Percentiles rank a stretch among this genome's conserved stretches.
Evolutionary conservation across 2,888 invertebrate species (phyloP).

Genomic region (Torymus aiolomorphi): DNA sequence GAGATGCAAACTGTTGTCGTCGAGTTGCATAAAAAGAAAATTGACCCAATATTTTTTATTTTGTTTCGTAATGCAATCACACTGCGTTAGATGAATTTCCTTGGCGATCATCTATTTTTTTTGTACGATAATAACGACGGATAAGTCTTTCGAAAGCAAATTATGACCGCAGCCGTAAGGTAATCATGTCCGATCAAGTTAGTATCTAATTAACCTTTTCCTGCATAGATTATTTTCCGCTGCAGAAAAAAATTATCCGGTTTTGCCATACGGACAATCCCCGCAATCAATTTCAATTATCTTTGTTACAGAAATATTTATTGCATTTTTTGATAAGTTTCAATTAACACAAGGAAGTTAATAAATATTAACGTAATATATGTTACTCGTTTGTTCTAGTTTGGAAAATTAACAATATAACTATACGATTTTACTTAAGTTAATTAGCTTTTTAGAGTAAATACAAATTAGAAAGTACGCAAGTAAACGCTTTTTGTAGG

Average conservation of each 20-base stretch:
- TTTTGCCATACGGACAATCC: not conserved
- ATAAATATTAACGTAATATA: no score
- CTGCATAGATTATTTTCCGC: not conserved
- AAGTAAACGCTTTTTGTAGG: no score
- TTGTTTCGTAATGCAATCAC: no score
- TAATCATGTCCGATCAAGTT: constrained; percentile 22
- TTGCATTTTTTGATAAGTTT: not conserved
- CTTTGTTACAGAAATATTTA: not conserved
- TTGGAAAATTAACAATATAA: not conserved
- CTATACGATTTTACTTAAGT: not conserved
- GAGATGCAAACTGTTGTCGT: no score
- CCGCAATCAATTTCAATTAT: constrained; percentile 13
- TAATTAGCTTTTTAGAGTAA: no score
- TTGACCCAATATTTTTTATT: no score
- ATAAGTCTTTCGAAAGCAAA: constrained; percentile 15
- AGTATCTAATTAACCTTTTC: constrained; percentile 40
- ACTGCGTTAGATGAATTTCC: no score
- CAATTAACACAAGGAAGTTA: not conserved
- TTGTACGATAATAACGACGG: not conserved
- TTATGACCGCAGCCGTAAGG: not conserved
- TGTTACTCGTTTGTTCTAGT: not conserved
- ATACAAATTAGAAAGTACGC: no score
- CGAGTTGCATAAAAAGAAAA: no score
- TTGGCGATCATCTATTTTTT: not conserved
- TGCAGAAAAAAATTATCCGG: not conserved